Base-by-base conservation (phyloP, 1,140 invertebrate species). In the Dysdera silvatica region DNA sequence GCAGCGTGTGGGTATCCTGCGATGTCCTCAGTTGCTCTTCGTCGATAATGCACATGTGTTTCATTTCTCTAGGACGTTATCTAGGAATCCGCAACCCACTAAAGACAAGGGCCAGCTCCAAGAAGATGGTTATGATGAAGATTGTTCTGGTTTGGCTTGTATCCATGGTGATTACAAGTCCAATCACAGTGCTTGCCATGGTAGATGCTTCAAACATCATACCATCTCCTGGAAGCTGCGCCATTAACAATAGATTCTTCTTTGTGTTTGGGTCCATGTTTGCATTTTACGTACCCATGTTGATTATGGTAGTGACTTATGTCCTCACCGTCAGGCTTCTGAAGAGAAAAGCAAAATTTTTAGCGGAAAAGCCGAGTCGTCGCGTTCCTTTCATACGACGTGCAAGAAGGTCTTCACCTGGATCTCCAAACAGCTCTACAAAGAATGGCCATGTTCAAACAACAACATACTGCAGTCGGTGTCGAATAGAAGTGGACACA, bases 11-110 rank as follows among this genome's bases (percentile, higher is more conserved):
- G 81, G 88, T 91, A 49, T 93, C 91, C 2, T 91, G 88, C 67
- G 93, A 97, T 75, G 92, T 96, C n/a, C 79, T 95, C 31, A 89
- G 91, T 54, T 96, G 93, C 73, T 92, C 89, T 0, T 87, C 90
- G 7, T 91, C 88, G 70, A 97, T 97, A 72, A 87, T 95, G 84
- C 94, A 97, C 81, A 95, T 97, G 91, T 94, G 91, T 74, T 93
- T 91, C 77, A 96, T 97, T 74, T 91, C 88, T 35, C 80, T 97
- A 66, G 91, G 91, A 63, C 83, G 93, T 70, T 97, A 94, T 76
- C 75, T 95, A 61, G 91, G 91, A 41, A 95, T 97, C 61, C 81
- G 89, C 32, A 90, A 91, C 76, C 93, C 93, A 1, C 76, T 97
- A 65, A 89, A 86, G 12, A 78, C 89, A 26, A 68, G 74, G 53